phyloP scores from a whole-genome alignment of 2,888 invertebrate species.

The Podabrus alpinus region DNA sequence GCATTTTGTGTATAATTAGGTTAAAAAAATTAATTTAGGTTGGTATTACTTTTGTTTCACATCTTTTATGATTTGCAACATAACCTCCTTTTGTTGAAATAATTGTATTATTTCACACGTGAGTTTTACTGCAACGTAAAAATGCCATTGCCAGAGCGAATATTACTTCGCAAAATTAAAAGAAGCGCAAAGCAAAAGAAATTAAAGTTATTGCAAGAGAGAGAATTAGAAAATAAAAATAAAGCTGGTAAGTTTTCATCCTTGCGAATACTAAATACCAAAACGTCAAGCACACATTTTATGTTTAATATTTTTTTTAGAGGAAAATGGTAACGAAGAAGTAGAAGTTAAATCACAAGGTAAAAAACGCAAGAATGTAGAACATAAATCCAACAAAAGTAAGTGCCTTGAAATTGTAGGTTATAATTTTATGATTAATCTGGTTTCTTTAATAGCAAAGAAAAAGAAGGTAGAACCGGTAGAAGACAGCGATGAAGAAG shows the following conservation, averaged over 20 bases:
- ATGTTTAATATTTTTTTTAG: background rate
- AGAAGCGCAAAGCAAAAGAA: slow-evolving; percentile 75
- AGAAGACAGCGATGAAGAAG: background rate
- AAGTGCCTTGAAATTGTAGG: background rate
- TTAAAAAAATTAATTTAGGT: too few relatives aligned
- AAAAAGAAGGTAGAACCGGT: background rate
- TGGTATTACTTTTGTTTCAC: too few relatives aligned
- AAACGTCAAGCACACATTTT: background rate
- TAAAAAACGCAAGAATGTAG: background rate
- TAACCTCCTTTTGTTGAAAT: background rate
- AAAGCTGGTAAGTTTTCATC: background rate
- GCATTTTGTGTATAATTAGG: too few relatives aligned
- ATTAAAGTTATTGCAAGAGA: slow-evolving; percentile 58
- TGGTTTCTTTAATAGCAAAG: background rate
- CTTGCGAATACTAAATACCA: too few relatives aligned
- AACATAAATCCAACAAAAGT: background rate
- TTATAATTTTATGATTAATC: background rate
- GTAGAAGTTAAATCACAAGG: background rate
- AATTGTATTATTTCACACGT: background rate
- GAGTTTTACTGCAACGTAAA: slow-evolving; percentile 18
- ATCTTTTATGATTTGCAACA: background rate
- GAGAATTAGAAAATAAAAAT: background rate
- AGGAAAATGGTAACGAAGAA: background rate
- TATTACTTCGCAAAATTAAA: slow-evolving; percentile 76
- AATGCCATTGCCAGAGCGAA: slow-evolving; percentile 71